Percentiles rank a stretch among this genome's conserved stretches.
phyloP scores from a whole-genome alignment of 2,888 invertebrate genomes.

The Thyatira batis region DNA sequence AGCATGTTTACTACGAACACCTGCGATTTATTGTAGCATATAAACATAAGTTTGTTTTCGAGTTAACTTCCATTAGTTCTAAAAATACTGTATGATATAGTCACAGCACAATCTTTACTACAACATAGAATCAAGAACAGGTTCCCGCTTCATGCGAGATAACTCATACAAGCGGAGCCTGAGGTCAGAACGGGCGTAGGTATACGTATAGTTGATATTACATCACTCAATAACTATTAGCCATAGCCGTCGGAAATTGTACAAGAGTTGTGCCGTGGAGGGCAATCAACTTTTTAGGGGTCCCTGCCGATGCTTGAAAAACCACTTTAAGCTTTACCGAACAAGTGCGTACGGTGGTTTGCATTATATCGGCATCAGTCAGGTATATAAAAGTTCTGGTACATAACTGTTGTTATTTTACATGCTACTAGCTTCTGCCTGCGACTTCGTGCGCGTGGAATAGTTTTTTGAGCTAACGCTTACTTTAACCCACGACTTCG shows the following conservation, averaged over 20 bases:
- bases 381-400: too few species aligned
- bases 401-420: too few species aligned
- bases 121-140: constrained; percentile 45
- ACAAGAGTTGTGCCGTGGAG: constrained; percentile 1
- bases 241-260: constrained; percentile 26
- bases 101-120: constrained; percentile 38
- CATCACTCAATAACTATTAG: constrained; percentile 49
- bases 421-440: too few species aligned
- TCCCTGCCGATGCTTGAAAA: neutral
- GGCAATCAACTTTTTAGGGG: constrained; percentile 9
- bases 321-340: neutral
- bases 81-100: constrained; percentile 1
- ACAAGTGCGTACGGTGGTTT: too few species aligned
- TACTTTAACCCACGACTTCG: too few species aligned
- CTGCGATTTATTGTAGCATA: neutral
- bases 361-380: too few species aligned
- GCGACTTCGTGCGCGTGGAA: too few species aligned
- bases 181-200: constrained; percentile 55
- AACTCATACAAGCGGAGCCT: constrained; percentile 40
- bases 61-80: neutral
- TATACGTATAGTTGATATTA: constrained; percentile 36
- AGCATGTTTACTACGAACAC: neutral
- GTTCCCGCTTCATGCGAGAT: constrained; percentile 48
- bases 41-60: neutral
- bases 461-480: too few species aligned